These are phyloP conservation scores for Salticus scenicus DNA, from an alignment of 2,888 invertebrate genomes.

Conservation along the genomic window DNA sequence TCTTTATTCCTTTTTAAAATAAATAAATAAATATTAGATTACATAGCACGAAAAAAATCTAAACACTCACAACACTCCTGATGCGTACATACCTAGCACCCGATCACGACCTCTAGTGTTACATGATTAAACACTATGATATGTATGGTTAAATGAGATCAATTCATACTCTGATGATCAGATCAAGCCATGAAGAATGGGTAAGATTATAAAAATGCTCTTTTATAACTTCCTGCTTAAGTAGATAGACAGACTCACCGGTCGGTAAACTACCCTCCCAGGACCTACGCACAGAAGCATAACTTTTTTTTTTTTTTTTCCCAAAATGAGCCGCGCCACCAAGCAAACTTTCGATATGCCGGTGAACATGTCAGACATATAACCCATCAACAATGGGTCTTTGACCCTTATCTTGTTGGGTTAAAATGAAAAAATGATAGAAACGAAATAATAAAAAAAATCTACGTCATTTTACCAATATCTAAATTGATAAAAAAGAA, in stretches of 20 bases:
- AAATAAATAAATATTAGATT: too few species aligned
- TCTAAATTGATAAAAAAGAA: background rate
- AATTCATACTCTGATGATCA: too few species aligned
- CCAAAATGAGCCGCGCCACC: background rate
- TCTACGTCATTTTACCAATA: background rate
- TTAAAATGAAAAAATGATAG: background rate
- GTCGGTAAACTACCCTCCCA: background rate
- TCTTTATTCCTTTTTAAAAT: too few species aligned
- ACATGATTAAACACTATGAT: too few species aligned
- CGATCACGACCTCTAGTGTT: too few species aligned
- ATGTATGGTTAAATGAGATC: too few species aligned
- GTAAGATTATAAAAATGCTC: background rate
- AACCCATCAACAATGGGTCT: conserved; percentile 28
- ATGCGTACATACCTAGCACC: too few species aligned
- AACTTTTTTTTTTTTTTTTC: too few species aligned
- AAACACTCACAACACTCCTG: too few species aligned
- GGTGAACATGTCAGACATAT: background rate
- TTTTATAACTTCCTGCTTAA: conserved; percentile 14
- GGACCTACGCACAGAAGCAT: background rate
- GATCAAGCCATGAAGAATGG: background rate
- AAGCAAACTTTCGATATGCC: background rate
- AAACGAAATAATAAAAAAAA: too few species aligned
- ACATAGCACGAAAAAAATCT: too few species aligned
- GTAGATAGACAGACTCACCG: background rate
- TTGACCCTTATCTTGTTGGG: conserved; percentile 28